Percentiles rank a stretch among this genome's conserved stretches.
Conservation (phyloP, 2,797 vertebrate genomes). For the Loris lydekkerianus region DNA sequence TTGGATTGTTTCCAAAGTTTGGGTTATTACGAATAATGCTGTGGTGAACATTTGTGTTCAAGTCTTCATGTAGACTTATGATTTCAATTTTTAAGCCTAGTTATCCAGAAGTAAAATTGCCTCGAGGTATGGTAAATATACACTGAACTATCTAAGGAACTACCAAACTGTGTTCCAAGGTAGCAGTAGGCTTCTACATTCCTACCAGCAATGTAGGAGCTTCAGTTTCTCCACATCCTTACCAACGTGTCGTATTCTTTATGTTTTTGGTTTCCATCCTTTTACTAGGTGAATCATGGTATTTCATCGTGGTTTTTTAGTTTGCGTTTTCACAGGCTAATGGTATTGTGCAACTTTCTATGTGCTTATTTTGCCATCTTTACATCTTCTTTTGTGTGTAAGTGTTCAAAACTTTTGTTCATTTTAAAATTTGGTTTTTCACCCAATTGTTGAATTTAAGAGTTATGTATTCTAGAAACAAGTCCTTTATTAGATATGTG, state of each 20-base stretch:
- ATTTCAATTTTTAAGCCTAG: background rate
- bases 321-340: background rate
- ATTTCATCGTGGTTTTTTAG: background rate
- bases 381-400: background rate
- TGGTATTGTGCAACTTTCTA: background rate
- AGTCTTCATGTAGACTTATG: background rate
- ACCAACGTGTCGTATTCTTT: background rate
- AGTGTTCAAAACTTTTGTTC: background rate
- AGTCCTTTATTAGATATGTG: background rate
- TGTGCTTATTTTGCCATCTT: background rate
- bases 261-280: background rate
- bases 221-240: background rate
- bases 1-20: background rate
- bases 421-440: slow-evolving; percentile 1
- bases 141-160: background rate
- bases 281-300: background rate
- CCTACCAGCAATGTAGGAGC: background rate
- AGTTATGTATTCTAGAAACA: background rate
- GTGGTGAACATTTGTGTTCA: background rate
- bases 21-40: background rate
- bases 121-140: background rate
- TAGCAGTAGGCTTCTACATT: background rate
- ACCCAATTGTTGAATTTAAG: background rate
- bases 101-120: background rate
- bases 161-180: background rate